A percentile compares a stretch with the other conserved stretches of the same genome.
These are phyloP conservation scores for Eilema depressum DNA, from an alignment of 2,888 invertebrate genomes.

Conservation along the genomic window DNA sequence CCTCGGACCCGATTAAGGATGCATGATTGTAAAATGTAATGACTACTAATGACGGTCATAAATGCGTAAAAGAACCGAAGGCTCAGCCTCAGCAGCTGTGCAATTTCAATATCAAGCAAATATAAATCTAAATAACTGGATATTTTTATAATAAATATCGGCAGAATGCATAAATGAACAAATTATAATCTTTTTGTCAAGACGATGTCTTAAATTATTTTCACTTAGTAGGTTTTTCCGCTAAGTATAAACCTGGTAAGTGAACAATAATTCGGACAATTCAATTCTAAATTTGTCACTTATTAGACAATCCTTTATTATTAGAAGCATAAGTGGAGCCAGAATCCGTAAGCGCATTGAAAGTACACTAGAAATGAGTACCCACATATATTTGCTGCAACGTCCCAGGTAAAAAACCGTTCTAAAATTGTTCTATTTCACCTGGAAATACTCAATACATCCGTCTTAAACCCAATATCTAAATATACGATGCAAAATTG, in stretches of 20 bases:
- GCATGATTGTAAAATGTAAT: conserved; percentile 1
- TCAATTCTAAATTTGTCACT: no score
- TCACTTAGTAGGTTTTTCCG: neutral
- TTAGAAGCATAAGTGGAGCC: no score
- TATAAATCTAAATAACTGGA: neutral
- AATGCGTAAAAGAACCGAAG: neutral
- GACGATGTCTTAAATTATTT: neutral
- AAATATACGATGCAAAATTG: conserved; percentile 36
- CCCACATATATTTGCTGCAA: conserved; percentile 18
- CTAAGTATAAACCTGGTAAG: no score
- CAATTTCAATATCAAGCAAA: neutral
- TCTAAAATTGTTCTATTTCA: conserved; percentile 48
- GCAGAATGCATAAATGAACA: neutral
- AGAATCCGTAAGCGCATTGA: neutral
- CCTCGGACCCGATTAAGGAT: conserved; percentile 1
- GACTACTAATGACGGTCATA: neutral
- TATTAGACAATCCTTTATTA: neutral
- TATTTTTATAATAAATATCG: neutral
- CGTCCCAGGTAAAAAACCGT: conserved; percentile 35
- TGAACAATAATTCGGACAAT: no score
- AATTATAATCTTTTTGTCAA: neutral
- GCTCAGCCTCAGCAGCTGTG: neutral
- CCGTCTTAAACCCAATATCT: conserved; percentile 33
- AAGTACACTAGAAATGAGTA: neutral
- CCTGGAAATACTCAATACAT: conserved; percentile 44